Percentiles rank a stretch among this genome's conserved stretches.
Conservation (phyloP, 2,888 invertebrate genomes). For the Cosmopolites sordidus region DNA sequence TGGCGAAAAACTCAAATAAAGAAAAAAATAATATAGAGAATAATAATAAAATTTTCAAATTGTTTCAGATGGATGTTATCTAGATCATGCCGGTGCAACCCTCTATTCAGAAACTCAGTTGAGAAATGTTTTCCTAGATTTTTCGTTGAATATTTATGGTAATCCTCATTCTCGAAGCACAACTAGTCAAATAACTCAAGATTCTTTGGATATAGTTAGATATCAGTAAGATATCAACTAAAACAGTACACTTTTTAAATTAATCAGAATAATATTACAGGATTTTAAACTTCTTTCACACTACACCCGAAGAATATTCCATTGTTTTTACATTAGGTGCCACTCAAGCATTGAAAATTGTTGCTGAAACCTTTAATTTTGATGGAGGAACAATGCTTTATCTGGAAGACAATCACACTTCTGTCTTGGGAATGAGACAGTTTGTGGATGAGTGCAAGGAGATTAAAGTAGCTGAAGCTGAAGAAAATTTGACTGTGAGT, state of each 20-base stretch:
- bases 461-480: slow-evolving; percentile 57
- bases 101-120: slow-evolving; percentile 77
- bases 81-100: slow-evolving; percentile 87
- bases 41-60: not conserved
- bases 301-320: slow-evolving; percentile 72
- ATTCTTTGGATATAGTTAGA: slow-evolving; percentile 79
- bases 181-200: slow-evolving; percentile 76
- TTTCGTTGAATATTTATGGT: slow-evolving; percentile 70
- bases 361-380: slow-evolving; percentile 78
- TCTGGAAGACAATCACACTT: slow-evolving; percentile 90
- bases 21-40: too few species aligned
- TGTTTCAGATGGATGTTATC: slow-evolving; percentile 65
- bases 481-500: not conserved
- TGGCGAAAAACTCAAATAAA: too few species aligned
- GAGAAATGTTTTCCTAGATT: slow-evolving; percentile 58
- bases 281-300: slow-evolving; percentile 80
- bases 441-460: slow-evolving; percentile 58
- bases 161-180: slow-evolving; percentile 80
- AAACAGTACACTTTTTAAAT: not conserved
- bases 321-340: slow-evolving; percentile 93
- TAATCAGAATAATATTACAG: slow-evolving; percentile 51
- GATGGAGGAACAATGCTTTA: slow-evolving; percentile 62
- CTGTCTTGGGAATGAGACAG: slow-evolving; percentile 88
- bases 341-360: slow-evolving; percentile 78
- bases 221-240: slow-evolving; percentile 60